Base-by-base conservation (phyloP, 2,113 vertebrate genomes). In the Piaya cayana region DNA sequence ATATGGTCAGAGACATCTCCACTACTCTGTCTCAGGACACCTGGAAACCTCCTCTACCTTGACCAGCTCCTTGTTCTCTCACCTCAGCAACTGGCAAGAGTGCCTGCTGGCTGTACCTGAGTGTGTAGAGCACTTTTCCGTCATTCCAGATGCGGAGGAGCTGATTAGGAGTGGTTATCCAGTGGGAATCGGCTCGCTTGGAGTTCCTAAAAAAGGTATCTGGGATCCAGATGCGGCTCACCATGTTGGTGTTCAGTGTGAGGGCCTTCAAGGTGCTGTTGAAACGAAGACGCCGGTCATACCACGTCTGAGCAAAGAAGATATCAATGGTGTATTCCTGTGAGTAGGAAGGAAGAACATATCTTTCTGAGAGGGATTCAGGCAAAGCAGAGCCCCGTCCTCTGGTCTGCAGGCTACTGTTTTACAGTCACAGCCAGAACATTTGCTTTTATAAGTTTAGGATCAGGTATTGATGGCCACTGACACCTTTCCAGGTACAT, bases 291-390 rank as follows among this genome's bases (percentile, higher is more conserved):
- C 97, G 97, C n/a, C 98, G 97, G 76, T 98, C 98, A 45, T 98
- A 98, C 98, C 98, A 98, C 0, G 96, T 98, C 95, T 98, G 98
- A 55, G 90, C 97, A 80, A 98, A 98, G 92, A 98, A 98, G 94
- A 98, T 97, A 78, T 98, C 98, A 50, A 98, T 98, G 86, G 97
- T 98, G 93, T 98, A 98, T 85, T 98, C 98, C 98, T 98, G 95
- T 34, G 59, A 71, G 82, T 70, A 49, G 42, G 56, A 70, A 60
- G 74, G 50, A 29, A 17, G 9, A 50, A 23, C 0, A 14, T 42
- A 30, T 20, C 12, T 34, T 52, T 49, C 43, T 71, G 49, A 58
- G 71, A 50, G 18, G 16, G 25, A 75, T 50, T 45, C 60, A 62
- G 53, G 64, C 42, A 81, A 42, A 65, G 82, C 37, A 65, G 27